Evolutionary conservation across 37 sponge, comb jelly and placozoan genomes (phyloP), one percentile per base, ranked within the genome.

Genomic region (Hormiphora californensis): DNA sequence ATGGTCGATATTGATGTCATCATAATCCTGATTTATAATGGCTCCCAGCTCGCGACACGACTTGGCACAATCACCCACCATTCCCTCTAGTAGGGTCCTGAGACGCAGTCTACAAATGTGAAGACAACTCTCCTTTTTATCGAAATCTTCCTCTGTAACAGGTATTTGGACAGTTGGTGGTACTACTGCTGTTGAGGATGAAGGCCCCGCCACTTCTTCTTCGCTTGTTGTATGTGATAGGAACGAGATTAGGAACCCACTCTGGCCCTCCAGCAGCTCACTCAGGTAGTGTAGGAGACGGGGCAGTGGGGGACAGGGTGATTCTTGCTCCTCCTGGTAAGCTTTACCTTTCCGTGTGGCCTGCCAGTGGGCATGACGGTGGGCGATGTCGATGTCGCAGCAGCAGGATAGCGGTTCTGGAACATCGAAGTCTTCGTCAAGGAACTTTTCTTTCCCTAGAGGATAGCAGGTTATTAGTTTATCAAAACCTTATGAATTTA

Each of bases 361-460:
- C 44, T 73, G 40, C 44, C 23, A 11, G 23, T 73, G 81, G 11
- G 43, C 43, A 40, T 40, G 1, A 28, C 81, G 32, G 63, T 59
- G 8, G 8, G 63, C 7, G 25, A 59, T 11, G 15, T 22, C 23
- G 25, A 22, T 8, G 43, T 73, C 46, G 43, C 81, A 73, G 46
- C 81, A 43, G 44, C 81, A 73, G 1, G 46, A 39, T 3, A 73
- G 22, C 1, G 81, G 22, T 9, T 22, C 43, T 39, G 12, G 5
- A 11, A 33, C n/a, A 4, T 4, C n/a, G 43, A 73, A 73, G 3
- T 11, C 43, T 36, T 28, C 44, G 1, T 36, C 23, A 11, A 73
- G 5, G 46, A 73, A 33, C 15, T 73, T 46, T 40, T 39, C 43
- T 19, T 73, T 73, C n/a, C 81, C 81, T 73, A 46, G 38, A 40